A percentile compares a stretch with the other conserved stretches of the same genome.
Conservation (phyloP, 2,113 vertebrate species). For the Archocentrus centrarchus region DNA sequence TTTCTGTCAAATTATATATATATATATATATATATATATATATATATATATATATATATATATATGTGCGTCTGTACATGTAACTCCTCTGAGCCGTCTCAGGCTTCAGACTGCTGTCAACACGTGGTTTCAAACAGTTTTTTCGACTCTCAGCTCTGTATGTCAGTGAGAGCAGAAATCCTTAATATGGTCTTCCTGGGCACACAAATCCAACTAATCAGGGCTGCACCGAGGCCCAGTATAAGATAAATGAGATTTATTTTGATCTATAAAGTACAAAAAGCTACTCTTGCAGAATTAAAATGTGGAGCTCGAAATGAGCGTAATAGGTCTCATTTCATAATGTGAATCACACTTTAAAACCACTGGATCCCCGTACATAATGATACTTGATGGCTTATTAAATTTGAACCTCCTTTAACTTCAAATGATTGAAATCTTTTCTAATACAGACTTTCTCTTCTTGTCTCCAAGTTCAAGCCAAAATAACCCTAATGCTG, state of each 20-base stretch:
- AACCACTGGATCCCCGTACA: background rate
- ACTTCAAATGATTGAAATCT: background rate
- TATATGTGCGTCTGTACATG: too few species aligned
- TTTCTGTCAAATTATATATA: background rate
- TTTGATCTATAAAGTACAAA: background rate
- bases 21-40: too few species aligned
- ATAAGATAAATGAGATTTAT: background rate
- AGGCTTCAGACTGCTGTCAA: background rate
- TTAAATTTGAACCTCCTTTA: background rate
- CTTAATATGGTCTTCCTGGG: background rate
- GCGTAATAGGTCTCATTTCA: background rate
- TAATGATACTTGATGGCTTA: background rate
- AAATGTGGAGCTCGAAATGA: background rate
- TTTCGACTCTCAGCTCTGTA: background rate
- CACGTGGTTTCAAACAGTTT: background rate
- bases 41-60: too few species aligned
- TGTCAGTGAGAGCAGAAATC: background rate
- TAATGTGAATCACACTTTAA: background rate
- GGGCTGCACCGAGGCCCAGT: background rate
- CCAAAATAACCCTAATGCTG: background rate
- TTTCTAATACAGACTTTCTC: background rate
- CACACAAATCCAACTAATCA: constrained; percentile 15
- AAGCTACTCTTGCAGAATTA: background rate
- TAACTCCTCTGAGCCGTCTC: background rate
- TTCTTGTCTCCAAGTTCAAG: background rate